Base-by-base conservation (phyloP, 1,140 invertebrate genomes). In the Nomia melanderi region DNA sequence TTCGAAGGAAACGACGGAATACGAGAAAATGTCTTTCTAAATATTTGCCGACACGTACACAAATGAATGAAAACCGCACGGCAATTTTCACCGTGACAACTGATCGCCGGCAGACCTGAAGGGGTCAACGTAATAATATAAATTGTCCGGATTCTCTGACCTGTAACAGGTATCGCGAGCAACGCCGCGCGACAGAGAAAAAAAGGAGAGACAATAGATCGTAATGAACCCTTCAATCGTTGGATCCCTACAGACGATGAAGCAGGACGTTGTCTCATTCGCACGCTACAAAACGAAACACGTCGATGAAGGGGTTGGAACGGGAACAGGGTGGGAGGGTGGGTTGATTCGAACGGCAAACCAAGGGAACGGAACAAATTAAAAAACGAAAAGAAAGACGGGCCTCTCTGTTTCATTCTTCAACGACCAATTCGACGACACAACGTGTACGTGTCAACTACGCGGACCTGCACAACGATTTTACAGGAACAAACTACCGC, bases 401-500 rank as follows among this genome's bases (percentile, higher is more conserved):
- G 84, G 59, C 36, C 20, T 59, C 59, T 81, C 47, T 74, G 56
- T 85, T 66, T 53, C 66, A 64, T 82, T 66, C 82, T 69, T n/a
- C 36, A 47, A 44, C 54, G 71, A 69, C 54, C 29, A 72, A 47
- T 74, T 83, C 29, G 74, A 83, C 60, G 79, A 57, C 84, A 80
- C 67, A 85, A 86, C 67, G 78, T 81, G 85, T 86, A 76, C 75
- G 20, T 17, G 47, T 50, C n/a, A 53, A 83, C 84, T 86, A 85
- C 63, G 69, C 81, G 83, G 77, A 54, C 85, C 84, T 85, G 86
- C 86, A 86, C 85, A 87, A 86, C 77, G 79, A 88, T 84, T 85
- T 88, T 81, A 89, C 84, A 88, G 84, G 81, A 85, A 85, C 79
- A 81, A 78, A 85, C 86, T 87, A 88, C 84, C 79, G 86, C 81